Evolutionary conservation across 2,888 invertebrate genomes (phyloP).

Genomic region (Phragmatobia fuliginosa): DNA sequence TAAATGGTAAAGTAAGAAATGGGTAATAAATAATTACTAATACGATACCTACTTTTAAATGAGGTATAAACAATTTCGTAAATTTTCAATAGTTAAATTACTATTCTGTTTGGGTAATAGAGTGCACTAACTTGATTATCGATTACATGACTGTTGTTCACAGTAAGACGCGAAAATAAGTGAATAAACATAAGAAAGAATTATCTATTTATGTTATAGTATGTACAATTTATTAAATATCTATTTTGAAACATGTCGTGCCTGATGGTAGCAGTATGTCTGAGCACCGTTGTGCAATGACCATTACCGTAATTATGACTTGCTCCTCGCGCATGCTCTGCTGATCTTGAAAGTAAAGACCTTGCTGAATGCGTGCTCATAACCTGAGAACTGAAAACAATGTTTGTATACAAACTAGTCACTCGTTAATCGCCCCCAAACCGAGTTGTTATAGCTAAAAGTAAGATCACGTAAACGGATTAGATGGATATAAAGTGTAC

Average conservation of each 20-base stretch:
- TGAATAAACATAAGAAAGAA: not conserved
- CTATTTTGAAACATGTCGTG: conserved; percentile 67
- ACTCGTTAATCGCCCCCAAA: conserved; percentile 46
- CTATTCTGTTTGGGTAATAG: not conserved
- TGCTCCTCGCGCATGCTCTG: conserved; percentile 77
- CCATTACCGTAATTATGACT: conserved; percentile 83
- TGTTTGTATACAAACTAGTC: conserved; percentile 74
- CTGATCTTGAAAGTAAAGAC: conserved; percentile 86
- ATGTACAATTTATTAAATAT: conserved; percentile 56
- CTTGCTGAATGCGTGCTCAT: conserved; percentile 70
- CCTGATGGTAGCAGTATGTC: conserved; percentile 45
- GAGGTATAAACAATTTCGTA: conserved; percentile 19
- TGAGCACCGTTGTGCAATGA: conserved; percentile 72
- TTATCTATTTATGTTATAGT: conserved; percentile 45
- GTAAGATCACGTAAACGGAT: not conserved
- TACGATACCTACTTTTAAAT: conserved; percentile 7
- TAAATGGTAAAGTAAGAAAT: conserved; percentile 19
- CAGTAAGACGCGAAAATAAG: not conserved
- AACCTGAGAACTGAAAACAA: conserved; percentile 73
- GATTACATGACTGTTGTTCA: not conserved
- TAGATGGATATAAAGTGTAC: not conserved
- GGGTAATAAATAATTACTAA: conserved; percentile 19
- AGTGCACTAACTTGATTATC: not conserved
- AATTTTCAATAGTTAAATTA: conserved; percentile 3
- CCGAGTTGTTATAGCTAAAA: conserved; percentile 1